Conservation (phyloP, 1,140 invertebrate species). For the Lasaia peninsularis region DNA sequence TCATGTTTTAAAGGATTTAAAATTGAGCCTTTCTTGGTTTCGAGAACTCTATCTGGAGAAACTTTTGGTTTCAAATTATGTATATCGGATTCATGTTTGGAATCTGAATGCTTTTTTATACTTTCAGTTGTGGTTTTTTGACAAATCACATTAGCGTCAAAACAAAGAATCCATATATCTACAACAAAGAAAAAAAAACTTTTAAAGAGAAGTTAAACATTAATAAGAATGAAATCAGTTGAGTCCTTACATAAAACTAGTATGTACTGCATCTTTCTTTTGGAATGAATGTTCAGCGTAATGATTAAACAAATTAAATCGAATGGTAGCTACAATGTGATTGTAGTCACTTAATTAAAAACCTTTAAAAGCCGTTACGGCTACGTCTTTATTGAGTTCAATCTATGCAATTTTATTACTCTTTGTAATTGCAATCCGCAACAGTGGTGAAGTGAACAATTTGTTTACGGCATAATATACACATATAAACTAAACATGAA, state of each 20-base stretch:
- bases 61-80: neutral
- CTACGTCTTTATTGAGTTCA: neutral
- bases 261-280: neutral
- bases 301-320: neutral
- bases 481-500: no score
- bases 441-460: neutral
- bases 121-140: neutral
- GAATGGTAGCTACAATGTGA: neutral
- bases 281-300: neutral
- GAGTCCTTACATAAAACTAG: neutral
- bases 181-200: neutral
- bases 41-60: neutral
- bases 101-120: neutral
- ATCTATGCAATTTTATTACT: neutral
- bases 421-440: constrained; percentile 1
- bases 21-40: neutral
- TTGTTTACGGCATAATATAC: neutral
- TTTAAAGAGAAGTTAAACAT: neutral
- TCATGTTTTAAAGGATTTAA: neutral
- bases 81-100: neutral
- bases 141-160: neutral
- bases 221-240: neutral
- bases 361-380: constrained; percentile 6
- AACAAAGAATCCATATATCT: neutral
- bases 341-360: constrained; percentile 8